Base-by-base conservation (phyloP, 2,797 vertebrate species). In the Microchirus variegatus region DNA sequence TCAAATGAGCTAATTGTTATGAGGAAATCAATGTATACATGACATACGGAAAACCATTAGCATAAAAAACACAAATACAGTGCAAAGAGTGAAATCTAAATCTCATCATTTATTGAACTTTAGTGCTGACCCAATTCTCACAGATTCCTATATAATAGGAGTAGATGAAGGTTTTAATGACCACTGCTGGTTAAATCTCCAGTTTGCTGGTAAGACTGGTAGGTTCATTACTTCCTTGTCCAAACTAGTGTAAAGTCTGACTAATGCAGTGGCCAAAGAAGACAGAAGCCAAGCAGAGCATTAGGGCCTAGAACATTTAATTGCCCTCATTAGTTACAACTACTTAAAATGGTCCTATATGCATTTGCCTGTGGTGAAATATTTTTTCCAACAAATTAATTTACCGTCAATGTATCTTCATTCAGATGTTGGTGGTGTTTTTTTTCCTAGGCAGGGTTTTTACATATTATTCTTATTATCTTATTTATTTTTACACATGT, bases 51-150 rank as follows among this genome's bases (percentile, higher is more conserved):
- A 15, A 43, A 4, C 71, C 69, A 60, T 57, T 31, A 55, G 50
- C 71, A 38, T 36, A 54, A 16, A 9, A 56, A 58, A 64, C 40
- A 72, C 47, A 26, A 65, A 68, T 16, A 35, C 5, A 52, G 10
- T 42, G 10, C 13, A 72, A 59, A 61, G 41, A 4, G n/a, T 42
- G 51, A 67, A 65, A 75, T 67, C 16, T 26, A 59, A 51, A 38
- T 47, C 1, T 76, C 45, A 74, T 82, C 0, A 76, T 70, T 77
- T 75, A 81, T 55, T 80, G 10, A 70, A 19, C 67, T 37, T 10
- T 44, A 61, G 26, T 19, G n/a, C 10, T 0, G 59, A 59, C 56
- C 63, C 16, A 48, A 57, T 74, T 67, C 26, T 54, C 22, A 57
- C 12, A 53, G 18, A 66, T 16, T 42, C 52, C 45, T 41, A 59